Evolutionary conservation across 2,888 invertebrate genomes (phyloP), one percentile per base, ranked within the genome.

Genomic region (Caenorhabditis japonica): DNA sequence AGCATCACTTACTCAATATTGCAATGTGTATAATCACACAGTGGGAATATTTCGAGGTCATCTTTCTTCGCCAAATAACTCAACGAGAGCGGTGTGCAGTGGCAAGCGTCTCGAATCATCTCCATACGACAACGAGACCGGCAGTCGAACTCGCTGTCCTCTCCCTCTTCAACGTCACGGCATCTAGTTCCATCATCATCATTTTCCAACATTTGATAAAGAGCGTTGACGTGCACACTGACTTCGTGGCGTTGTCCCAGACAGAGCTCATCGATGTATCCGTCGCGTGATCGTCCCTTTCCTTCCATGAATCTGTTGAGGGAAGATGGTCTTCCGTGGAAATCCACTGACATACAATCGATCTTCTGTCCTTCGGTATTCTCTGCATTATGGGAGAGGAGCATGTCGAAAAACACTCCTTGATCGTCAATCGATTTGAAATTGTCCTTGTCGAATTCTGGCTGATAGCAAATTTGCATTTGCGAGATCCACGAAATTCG

Each of bases 301-400:
- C 85, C 84, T 58, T 85, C 85, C 83, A 84, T 86, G 75, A 85
- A 87, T 43, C 86, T 69, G 61, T 77, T 81, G 21, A 81, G 64
- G 1, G 86, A 86, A 17, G 82, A 80, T 17, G 85, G 84, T 30
- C 86, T 71, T 10, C 86, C 86, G 66, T 86, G 86, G 70, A 86
- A 79, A 51, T 86, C 86, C 23, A 85, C 84, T 13, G 76, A 81
- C 85, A 85, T 86, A 60, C 86, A 86, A 51, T 85, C 86, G 25
- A 85, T 68, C 30, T 77, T 77, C 52, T 79, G 55, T 17, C 75
- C 80, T 30, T 84, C 78, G 7, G 84, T 62, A 70, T 87, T 87
- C 30, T 85, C 83, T 1, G 80, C 76, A 46, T 87, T 86, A 62
- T 86, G 85, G 3, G 81, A 81, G 13, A 85, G 72, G 36, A 83